Base-by-base conservation (phyloP, 1,140 invertebrate species). In the Monomorium pharaonis region DNA sequence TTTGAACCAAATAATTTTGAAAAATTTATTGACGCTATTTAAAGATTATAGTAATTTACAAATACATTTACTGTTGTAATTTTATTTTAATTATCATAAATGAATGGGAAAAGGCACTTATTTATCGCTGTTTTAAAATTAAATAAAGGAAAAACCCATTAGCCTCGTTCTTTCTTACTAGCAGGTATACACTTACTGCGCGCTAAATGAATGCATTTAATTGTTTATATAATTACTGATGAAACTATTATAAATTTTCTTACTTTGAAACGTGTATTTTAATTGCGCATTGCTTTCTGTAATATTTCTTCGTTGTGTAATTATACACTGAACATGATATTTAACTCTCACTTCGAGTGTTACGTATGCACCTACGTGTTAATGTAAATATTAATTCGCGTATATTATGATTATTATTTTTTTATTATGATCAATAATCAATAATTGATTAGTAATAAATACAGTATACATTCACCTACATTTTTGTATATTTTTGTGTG, bases 81-180 rank as follows among this genome's bases (percentile, higher is more conserved):
- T 51, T 72, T 3, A 27, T 27, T 33, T 72, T 10, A 72, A 18
- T 21, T 42, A 69, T 2, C n/a, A 10, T 72, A 72, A 18, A 51
- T 2, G 7, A 14, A 10, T 1, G 24, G 24, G 5, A 44, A 42
- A 69, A n/a, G n/a, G 44, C 9, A 51, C 33, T 12, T 67, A 24
- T 67, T n/a, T 67, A 70, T 18, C 18, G 24, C 44, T 33, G 18
- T 49, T 51, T 72, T 21, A 24, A 49, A 60, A n/a, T n/a, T n/a
- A n/a, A 33, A 16, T 54, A 14, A 33, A 27, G 37, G 5, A 86
- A 86, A 86, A 86, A 86, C 60, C 70, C 56, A 83, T 63, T 85
- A 76, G 42, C 49, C 85, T 85, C 49, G 58, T 76, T 65, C 33
- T 42, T 65, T 44, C 10, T 85, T 70, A 27, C 30, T 16, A 21